These are phyloP conservation scores for Amphimallon solstitiale DNA, from an alignment of 2,888 invertebrate species.

Conservation along the genomic window DNA sequence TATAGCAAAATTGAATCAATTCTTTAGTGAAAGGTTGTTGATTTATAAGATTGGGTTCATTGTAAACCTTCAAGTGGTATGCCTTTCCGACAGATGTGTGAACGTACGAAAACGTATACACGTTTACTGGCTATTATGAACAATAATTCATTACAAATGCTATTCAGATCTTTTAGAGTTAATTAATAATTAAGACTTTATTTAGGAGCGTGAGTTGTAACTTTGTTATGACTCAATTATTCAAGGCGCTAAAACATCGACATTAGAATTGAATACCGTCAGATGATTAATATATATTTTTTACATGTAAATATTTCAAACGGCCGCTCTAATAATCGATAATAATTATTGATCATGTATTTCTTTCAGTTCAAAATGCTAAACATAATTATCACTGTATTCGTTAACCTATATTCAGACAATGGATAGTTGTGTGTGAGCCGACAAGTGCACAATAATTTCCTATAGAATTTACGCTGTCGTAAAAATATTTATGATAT, in stretches of 20 bases:
- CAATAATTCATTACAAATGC: constrained; percentile 34
- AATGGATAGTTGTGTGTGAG: constrained; percentile 9
- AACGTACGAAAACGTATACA: not conserved
- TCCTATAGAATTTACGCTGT: constrained; percentile 16
- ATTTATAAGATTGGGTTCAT: constrained; percentile 18
- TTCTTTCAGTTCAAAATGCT: constrained; percentile 14
- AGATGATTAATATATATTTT: constrained; percentile 1
- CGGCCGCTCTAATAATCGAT: not conserved
- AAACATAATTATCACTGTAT: constrained; percentile 3
- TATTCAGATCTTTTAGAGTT: constrained; percentile 18
- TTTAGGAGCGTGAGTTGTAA: constrained; percentile 27
- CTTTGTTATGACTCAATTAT: constrained; percentile 22
- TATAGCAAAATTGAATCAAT: not conserved
- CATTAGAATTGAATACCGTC: constrained; percentile 4
- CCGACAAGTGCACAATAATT: constrained; percentile 19
- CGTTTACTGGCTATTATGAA: constrained; percentile 10
- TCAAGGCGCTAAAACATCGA: constrained; percentile 18
- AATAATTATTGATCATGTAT: constrained; percentile 3
- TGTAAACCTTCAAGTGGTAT: not conserved
- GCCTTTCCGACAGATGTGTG: not conserved
- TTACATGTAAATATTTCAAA: not conserved
- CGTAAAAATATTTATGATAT: constrained; percentile 25
- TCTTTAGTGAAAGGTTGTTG: constrained; percentile 6
- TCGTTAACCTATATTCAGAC: constrained; percentile 32
- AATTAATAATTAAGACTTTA: constrained; percentile 35